phyloP scores from a whole-genome alignment of 2,113 vertebrate genomes.

The Notothenia coriiceps region DNA sequence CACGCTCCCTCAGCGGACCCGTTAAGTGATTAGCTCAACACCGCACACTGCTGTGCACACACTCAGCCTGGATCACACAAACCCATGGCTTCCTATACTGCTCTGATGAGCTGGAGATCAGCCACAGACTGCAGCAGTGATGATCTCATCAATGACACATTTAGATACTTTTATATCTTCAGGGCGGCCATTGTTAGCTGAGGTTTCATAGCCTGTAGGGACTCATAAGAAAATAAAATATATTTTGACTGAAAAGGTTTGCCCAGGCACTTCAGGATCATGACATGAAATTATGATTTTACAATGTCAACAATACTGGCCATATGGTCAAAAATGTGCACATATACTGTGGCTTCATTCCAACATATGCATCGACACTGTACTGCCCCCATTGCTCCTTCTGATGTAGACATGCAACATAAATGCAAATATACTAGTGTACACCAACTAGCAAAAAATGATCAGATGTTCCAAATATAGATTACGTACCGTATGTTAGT shows the following conservation, averaged over 20 bases:
- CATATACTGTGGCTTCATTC: not conserved
- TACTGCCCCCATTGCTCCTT: not conserved
- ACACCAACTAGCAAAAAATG: not conserved
- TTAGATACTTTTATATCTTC: slow-evolving; percentile 12
- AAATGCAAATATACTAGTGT: not conserved
- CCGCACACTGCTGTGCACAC: slow-evolving; percentile 22
- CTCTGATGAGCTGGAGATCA: slow-evolving; percentile 44
- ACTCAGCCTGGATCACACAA: slow-evolving; percentile 34
- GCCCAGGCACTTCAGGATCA: slow-evolving; percentile 14
- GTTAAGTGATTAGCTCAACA: slow-evolving; percentile 68
- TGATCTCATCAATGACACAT: slow-evolving; percentile 21
- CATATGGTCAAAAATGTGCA: not conserved
- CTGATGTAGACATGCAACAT: not conserved
- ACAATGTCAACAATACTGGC: slow-evolving; percentile 8
- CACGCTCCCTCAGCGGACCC: slow-evolving; percentile 58
- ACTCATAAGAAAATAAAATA: slow-evolving; percentile 5
- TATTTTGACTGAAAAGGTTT: slow-evolving; percentile 33
- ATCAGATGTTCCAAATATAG: not conserved
- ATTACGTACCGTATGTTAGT: not conserved
- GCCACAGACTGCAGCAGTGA: slow-evolving; percentile 33
- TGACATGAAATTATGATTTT: slow-evolving; percentile 17
- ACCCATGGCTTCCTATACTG: slow-evolving; percentile 15
- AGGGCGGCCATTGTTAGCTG: slow-evolving; percentile 8
- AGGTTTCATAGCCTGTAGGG: slow-evolving; percentile 23
- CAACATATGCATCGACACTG: not conserved